These are phyloP conservation scores for Griposia aprilina DNA, from an alignment of 2,888 invertebrate species.

Conservation along the genomic window DNA sequence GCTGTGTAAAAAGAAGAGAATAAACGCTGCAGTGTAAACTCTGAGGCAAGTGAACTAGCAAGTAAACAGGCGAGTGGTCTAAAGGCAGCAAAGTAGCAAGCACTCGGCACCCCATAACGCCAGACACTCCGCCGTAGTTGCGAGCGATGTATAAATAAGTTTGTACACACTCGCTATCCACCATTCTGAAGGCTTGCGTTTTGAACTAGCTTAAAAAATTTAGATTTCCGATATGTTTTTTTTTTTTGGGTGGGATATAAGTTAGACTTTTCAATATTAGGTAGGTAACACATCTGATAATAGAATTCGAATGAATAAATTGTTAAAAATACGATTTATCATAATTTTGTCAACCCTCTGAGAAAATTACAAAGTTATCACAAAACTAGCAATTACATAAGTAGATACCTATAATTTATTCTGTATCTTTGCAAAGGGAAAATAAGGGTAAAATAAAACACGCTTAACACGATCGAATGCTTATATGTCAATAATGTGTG, in stretches of 20 bases:
- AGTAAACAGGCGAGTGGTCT: conserved; percentile 32
- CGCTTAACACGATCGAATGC: too few species aligned
- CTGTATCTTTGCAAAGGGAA: too few species aligned
- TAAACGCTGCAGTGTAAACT: not conserved
- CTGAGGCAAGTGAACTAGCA: not conserved
- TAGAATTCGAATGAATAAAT: too few species aligned
- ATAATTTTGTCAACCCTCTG: not conserved
- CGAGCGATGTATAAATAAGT: conserved; percentile 63
- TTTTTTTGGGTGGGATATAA: not conserved
- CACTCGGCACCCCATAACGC: conserved; percentile 79
- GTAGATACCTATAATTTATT: too few species aligned
- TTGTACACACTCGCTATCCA: conserved; percentile 56
- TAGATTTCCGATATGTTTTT: not conserved
- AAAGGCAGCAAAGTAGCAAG: conserved; percentile 74
- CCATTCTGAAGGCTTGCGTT: conserved; percentile 52
- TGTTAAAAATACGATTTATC: too few species aligned
- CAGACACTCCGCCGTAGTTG: conserved; percentile 74
- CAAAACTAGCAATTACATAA: too few species aligned
- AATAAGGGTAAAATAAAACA: too few species aligned
- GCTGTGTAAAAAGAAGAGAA: not conserved
- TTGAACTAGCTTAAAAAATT: conserved; percentile 38
- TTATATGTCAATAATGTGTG: too few species aligned
- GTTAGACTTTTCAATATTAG: not conserved
- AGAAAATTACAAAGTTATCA: not conserved
- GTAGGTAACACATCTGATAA: not conserved